Evolutionary conservation across 2,113 vertebrate genomes (phyloP).

Genomic region (Falco punctatus): DNA sequence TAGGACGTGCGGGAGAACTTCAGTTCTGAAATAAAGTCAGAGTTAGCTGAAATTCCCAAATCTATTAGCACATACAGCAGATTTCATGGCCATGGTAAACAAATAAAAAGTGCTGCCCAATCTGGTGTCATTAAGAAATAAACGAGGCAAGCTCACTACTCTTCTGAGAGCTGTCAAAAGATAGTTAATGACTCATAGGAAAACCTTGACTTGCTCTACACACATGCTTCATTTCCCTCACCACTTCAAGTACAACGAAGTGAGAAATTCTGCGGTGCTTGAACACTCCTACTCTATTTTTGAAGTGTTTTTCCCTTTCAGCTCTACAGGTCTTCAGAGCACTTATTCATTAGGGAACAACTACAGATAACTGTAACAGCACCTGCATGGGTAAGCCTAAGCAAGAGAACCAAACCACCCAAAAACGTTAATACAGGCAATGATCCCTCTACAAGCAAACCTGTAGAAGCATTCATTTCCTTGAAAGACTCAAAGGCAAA

Average conservation of each 20-base stretch:
- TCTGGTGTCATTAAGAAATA: not conserved
- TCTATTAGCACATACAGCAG: not conserved
- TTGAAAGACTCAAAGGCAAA: not conserved
- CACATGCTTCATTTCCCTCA: not conserved
- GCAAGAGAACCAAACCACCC: not conserved
- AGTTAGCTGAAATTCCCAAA: not conserved
- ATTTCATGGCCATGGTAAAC: not conserved
- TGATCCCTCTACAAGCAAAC: not conserved
- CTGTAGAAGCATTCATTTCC: not conserved
- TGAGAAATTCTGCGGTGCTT: not conserved
- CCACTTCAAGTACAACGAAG: not conserved
- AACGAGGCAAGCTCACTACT: not conserved
- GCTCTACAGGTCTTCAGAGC: not conserved
- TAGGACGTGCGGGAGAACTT: not conserved
- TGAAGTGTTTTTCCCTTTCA: not conserved
- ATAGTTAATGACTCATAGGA: not conserved
- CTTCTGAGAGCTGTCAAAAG: not conserved
- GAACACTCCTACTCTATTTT: not conserved
- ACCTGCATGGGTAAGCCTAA: not conserved
- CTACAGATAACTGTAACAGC: not conserved
- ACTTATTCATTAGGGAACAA: not conserved
- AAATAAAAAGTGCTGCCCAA: not conserved
- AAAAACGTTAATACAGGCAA: not conserved
- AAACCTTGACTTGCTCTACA: not conserved
- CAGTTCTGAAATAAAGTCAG: not conserved